Evolutionary conservation across 2,888 invertebrate species (phyloP), one percentile per base, ranked within the genome.

Genomic region (Myopa testacea): DNA sequence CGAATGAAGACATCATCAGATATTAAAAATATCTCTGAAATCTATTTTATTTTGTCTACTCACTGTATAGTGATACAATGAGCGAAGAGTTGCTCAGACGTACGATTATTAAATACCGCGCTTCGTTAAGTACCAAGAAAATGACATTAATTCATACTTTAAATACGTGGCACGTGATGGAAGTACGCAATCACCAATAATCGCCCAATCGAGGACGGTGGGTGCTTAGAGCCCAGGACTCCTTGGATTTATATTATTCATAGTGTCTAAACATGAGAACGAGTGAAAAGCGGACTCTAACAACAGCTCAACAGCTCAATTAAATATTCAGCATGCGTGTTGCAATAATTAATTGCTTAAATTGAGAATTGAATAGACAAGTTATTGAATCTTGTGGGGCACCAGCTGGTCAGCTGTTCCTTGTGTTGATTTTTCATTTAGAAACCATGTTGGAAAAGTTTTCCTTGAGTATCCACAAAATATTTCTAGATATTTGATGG

Each of bases 281-380:
- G 34, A 62, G 19, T 62, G 45, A 10, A 45, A 45, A 8, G 10
- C 1, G 6, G 10, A 45, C 45, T 45, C 10, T 45, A 45, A 45
- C 10, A 45, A 45, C 10, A 45, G 45, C 10, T 3, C n/a, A n/a
- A n/a, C n/a, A n/a, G 10, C 45, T 62, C 8, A 8, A 63, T 63
- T 63, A 5, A 8, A 26, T 63, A 63, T 63, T 26, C 63, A 37
- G 63, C 26, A 34, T 34, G 63, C 63, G 37, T 63, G 34, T 14
- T 63, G 63, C 34, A 12, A 4, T 37, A 19, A 26, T 63, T 63
- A 63, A 63, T 63, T 63, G 63, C 63, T 63, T 19, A 63, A 63
- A 63, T 63, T 63, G 63, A n/a, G 26, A n/a, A 26, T 26, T 26
- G 26, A 26, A 26, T 26, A 26, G 26, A 26, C 60, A 60, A 60